Percentiles rank a stretch among this genome's conserved stretches.
Evolutionary conservation across 2,797 vertebrate species (phyloP).

Genomic region (Poecilia wingei): DNA sequence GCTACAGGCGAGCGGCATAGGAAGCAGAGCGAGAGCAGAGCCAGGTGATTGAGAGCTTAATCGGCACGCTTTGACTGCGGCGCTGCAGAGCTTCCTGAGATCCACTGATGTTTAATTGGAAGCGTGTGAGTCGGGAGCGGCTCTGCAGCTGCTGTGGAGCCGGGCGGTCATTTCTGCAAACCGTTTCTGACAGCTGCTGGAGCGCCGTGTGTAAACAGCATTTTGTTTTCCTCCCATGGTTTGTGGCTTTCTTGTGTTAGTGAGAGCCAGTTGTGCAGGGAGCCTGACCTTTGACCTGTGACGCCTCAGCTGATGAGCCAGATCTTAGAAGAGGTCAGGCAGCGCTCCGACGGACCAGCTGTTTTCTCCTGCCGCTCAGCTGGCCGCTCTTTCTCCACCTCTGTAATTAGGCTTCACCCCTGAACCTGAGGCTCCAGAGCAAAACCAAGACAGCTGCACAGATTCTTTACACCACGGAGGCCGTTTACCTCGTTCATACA

Average conservation of each 20-base stretch:
- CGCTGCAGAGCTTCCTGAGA: conserved; percentile 66
- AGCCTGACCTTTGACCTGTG: conserved; percentile 35
- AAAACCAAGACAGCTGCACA: not conserved
- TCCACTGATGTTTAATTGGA: conserved; percentile 75
- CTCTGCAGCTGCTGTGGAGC: conserved; percentile 45
- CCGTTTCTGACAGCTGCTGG: conserved; percentile 22
- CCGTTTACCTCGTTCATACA: not conserved
- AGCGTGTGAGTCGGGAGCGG: conserved; percentile 64
- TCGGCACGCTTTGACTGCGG: conserved; percentile 54
- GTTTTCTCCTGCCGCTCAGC: conserved; percentile 36
- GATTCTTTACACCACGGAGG: not conserved
- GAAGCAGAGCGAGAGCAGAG: conserved; percentile 39
- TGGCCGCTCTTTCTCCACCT: conserved; percentile 16
- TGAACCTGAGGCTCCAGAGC: not conserved
- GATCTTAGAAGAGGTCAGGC: conserved; percentile 58
- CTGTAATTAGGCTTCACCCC: conserved; percentile 19
- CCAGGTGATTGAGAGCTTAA: conserved; percentile 66
- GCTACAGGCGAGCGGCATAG: conserved; percentile 27
- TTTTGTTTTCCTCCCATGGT: not conserved
- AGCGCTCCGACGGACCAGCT: conserved; percentile 25
- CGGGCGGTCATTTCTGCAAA: conserved; percentile 39
- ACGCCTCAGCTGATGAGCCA: conserved; percentile 44
- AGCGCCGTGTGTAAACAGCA: not conserved
- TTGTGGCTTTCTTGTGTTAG: not conserved
- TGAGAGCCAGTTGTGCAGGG: conserved; percentile 48